phyloP scores from a whole-genome alignment of 1,140 invertebrate species.

The Cyclina sinensis region DNA sequence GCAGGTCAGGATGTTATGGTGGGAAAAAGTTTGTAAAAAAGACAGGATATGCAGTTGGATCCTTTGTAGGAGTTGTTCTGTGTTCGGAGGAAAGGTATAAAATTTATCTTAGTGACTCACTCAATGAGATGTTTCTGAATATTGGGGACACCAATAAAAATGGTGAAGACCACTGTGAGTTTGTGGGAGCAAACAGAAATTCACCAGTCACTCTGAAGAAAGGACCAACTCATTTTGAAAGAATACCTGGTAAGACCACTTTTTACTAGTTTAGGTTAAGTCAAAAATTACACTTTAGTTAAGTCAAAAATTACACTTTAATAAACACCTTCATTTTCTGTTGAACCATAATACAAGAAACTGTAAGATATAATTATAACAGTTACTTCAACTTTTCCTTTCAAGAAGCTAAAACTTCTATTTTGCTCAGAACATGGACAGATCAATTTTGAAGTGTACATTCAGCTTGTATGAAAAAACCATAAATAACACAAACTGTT shows the following conservation, averaged over 20 bases:
- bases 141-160: constrained; percentile 78
- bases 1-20: constrained; percentile 76
- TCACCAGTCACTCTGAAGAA: constrained; percentile 51
- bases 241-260: constrained; percentile 30
- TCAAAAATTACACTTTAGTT: no score
- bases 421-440: no score
- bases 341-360: no score
- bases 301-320: no score
- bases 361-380: background rate
- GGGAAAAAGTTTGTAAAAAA: constrained; percentile 76
- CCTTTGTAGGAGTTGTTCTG: constrained; percentile 81
- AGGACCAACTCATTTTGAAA: background rate
- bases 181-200: constrained; percentile 76
- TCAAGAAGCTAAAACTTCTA: no score
- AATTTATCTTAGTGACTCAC: constrained; percentile 78
- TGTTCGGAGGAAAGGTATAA: constrained; percentile 80
- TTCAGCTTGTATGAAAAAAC: no score
- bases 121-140: constrained; percentile 78
- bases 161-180: constrained; percentile 84
- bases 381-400: background rate
- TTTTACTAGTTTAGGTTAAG: no score
- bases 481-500: no score
- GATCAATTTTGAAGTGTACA: no score
- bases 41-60: constrained; percentile 69
- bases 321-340: no score